Conservation (phyloP, 2,888 invertebrate species). For the Copidosoma aretas region DNA sequence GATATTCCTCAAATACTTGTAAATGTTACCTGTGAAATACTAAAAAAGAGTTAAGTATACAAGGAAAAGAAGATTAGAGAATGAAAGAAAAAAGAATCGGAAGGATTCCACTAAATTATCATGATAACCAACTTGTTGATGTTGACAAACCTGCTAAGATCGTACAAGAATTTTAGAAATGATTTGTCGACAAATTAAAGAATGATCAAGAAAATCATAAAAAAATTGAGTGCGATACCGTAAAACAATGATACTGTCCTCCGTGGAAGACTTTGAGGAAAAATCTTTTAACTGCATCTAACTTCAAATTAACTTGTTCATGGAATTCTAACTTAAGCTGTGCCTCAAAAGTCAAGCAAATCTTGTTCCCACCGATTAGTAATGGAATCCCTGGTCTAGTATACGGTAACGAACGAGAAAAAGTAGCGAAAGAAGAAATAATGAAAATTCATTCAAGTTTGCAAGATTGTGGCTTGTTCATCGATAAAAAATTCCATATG, state of each 20-base stretch:
- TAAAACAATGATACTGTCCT: constrained; percentile 24
- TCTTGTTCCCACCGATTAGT: constrained; percentile 28
- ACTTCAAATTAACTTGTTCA: too few species aligned
- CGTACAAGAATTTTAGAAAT: not conserved
- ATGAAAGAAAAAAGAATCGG: not conserved
- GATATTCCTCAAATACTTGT: not conserved
- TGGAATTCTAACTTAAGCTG: constrained; percentile 32
- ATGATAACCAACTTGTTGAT: not conserved
- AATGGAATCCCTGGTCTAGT: too few species aligned
- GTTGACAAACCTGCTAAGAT: constrained; percentile 34
- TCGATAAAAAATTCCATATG: constrained; percentile 28
- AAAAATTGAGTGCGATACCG: constrained; percentile 35
- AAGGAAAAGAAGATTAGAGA: not conserved
- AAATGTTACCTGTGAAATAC: not conserved
- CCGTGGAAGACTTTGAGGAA: constrained; percentile 37
- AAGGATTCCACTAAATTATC: not conserved
- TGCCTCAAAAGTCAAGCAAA: constrained; percentile 36
- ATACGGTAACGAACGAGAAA: constrained; percentile 34
- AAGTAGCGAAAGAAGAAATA: constrained; percentile 21
- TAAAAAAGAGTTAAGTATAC: constrained; percentile 1
- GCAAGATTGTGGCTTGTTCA: constrained; percentile 37
- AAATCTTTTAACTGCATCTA: constrained; percentile 40
- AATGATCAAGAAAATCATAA: constrained; percentile 8
- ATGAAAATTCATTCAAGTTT: constrained; percentile 9
- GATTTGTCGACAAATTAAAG: not conserved